Percentiles rank a stretch among this genome's conserved stretches.
These are phyloP conservation scores for Ptiloglossa arizonensis DNA, from an alignment of 1,140 invertebrate species.

Conservation along the genomic window DNA sequence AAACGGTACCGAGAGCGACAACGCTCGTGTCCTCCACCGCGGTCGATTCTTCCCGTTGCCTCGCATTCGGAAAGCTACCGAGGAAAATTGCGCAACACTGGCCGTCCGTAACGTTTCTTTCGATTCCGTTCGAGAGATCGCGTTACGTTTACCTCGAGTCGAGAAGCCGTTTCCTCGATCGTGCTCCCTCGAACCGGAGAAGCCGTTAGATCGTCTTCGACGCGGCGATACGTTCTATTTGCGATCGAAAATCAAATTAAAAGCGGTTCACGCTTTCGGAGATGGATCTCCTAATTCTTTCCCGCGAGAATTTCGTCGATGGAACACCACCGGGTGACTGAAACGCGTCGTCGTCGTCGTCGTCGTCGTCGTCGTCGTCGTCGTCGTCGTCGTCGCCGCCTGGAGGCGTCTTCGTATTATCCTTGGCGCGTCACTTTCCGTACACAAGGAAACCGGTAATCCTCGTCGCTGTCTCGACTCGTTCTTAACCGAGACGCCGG, in stretches of 20 bases:
- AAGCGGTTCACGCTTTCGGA: too few relatives aligned
- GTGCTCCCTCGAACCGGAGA: too few relatives aligned
- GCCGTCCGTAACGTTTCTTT: too few relatives aligned
- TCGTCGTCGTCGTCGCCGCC: too few relatives aligned
- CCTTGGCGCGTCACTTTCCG: background rate
- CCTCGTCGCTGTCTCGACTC: background rate
- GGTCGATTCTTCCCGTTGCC: background rate
- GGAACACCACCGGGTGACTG: background rate
- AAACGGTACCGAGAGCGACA: conserved; percentile 4
- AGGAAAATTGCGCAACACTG: conserved; percentile 18
- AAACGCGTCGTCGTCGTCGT: background rate
- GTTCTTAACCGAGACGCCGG: background rate
- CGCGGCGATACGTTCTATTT: too few relatives aligned
- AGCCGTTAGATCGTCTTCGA: too few relatives aligned
- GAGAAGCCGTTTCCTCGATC: too few relatives aligned
- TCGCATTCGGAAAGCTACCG: background rate
- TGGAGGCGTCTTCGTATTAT: background rate
- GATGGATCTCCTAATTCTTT: background rate
- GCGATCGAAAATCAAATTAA: too few relatives aligned
- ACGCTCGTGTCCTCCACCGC: background rate
- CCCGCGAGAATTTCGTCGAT: background rate
- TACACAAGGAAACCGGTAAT: background rate
- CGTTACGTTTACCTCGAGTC: too few relatives aligned
- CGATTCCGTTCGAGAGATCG: too few relatives aligned
- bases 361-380: too few relatives aligned